Conservation (phyloP, 2,797 vertebrate species). For the Balearica regulorum region DNA sequence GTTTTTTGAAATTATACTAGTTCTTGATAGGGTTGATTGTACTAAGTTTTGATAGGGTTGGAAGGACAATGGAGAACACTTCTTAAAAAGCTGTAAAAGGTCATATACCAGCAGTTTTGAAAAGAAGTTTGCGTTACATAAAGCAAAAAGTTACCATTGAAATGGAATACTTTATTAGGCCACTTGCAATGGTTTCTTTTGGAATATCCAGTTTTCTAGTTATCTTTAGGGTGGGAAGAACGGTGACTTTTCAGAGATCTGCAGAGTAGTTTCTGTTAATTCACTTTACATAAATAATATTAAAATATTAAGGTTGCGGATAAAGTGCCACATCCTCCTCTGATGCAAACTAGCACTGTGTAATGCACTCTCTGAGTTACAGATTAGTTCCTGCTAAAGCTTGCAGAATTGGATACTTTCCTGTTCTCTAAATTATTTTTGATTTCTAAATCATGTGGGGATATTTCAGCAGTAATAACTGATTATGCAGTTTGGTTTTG, state of each 20-base stretch:
- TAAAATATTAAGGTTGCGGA: neutral
- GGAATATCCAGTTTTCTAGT: neutral
- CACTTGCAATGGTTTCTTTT: neutral
- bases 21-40: neutral
- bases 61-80: neutral
- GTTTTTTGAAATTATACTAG: neutral
- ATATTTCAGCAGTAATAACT: neutral
- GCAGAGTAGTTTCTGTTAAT: neutral
- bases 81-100: neutral
- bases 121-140: neutral
- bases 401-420: neutral
- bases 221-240: neutral
- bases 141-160: neutral
- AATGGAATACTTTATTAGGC: neutral
- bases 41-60: neutral
- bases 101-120: neutral
- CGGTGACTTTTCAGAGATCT: neutral
- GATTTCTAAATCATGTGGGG: neutral
- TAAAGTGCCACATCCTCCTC: neutral
- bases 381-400: neutral
- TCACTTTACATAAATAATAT: neutral
- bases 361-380: neutral
- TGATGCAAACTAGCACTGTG: neutral
- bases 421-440: neutral
- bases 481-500: neutral